Evolutionary conservation across 2,888 invertebrate species (phyloP), one percentile per base, ranked within the genome.

Genomic region (Lasioglossum calceatum): DNA sequence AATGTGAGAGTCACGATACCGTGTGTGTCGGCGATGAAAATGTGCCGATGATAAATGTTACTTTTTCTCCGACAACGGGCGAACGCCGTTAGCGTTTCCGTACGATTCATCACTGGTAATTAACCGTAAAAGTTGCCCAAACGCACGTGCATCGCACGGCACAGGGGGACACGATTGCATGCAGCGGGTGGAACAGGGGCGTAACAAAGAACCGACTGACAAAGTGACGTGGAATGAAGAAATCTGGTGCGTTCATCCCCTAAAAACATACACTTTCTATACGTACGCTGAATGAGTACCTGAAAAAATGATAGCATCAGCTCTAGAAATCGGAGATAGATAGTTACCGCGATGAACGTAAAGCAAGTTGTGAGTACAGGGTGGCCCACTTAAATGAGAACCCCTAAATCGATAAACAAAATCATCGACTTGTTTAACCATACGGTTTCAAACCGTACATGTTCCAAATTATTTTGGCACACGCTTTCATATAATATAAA

Each of bases 31-130:
- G 47, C 78, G 87, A 88, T 88, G 86, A 89, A 89, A 91, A 86
- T 79, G 73, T 64, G 50, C 81, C 78, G 73, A 85, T 88, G 91
- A 90, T 88, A 88, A 90, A 90, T 90, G 89, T 80, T 79, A 73
- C 77, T 80, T 88, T 88, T 88, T 84, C 72, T n/a, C 61, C 58
- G 70, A n/a, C 23, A 23, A 39, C 70, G 70, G 70, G 72, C 58
- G 82, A 70, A 82, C 77, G 73, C 83, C 81, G 85, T 77, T 84
- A 85, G 71, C 85, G 86, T 83, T 85, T 73, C 77, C 79, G 72
- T 27, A 36, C 87, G 84, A 91, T 91, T 87, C 78, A 90, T 91
- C 91, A 90, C 87, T 81, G 88, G 77, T 90, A 91, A 91, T 91
- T 91, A 91, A 86, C 88, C 88, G 86, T 86, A 70, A 91, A 91